These are phyloP conservation scores for Mystacornis crossleyi DNA, from an alignment of 2,113 vertebrate genomes.

Conservation along the genomic window DNA sequence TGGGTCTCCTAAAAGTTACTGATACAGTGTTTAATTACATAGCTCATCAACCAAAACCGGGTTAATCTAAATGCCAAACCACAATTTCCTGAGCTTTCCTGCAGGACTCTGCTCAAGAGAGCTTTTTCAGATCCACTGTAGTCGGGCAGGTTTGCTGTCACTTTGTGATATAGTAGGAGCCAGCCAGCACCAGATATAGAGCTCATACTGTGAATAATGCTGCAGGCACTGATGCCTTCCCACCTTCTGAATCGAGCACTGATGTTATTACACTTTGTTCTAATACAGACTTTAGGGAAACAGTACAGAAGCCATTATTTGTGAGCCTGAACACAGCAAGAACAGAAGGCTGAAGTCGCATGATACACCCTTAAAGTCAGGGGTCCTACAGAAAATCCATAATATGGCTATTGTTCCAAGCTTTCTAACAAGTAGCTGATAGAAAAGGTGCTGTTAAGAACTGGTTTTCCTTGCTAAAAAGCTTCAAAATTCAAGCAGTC, in stretches of 20 bases:
- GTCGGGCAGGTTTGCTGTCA: not conserved
- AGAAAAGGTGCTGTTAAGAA: not conserved
- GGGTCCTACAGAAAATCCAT: constrained; percentile 13
- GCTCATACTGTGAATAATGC: constrained; percentile 27
- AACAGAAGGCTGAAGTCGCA: not conserved
- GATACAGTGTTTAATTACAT: not conserved
- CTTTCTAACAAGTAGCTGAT: not conserved
- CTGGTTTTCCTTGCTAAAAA: not conserved
- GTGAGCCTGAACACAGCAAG: constrained; percentile 3
- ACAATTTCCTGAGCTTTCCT: not conserved
- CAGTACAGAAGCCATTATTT: constrained; percentile 9
- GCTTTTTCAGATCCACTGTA: not conserved
- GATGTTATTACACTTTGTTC: constrained; percentile 51
- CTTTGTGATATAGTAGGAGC: constrained; percentile 16
- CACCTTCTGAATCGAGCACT: not conserved
- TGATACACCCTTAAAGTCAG: not conserved
- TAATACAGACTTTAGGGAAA: constrained; percentile 50
- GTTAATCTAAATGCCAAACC: not conserved
- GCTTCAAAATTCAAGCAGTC: not conserved
- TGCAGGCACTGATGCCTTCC: constrained; percentile 28
- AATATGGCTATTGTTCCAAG: not conserved
- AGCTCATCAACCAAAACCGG: not conserved
- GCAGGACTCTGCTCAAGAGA: not conserved
- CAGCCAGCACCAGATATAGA: not conserved
- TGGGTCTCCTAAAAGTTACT: not conserved